Base-by-base conservation (phyloP, 2,797 vertebrate species). In the Clangula hyemalis region DNA sequence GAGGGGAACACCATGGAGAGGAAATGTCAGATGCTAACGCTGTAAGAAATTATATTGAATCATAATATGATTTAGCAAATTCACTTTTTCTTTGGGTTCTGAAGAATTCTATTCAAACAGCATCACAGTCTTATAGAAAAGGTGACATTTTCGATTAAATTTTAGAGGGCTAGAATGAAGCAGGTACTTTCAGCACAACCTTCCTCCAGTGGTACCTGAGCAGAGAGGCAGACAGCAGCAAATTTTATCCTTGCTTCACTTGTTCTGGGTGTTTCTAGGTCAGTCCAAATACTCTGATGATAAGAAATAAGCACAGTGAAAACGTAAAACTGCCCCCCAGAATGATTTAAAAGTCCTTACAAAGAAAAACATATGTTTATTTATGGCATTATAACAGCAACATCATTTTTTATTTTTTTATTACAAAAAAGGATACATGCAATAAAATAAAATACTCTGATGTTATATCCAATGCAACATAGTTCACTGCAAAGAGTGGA, bases 291-390 rank as follows among this genome's bases (percentile, higher is more conserved):
- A 77, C 8, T 80, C 34, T 58, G 65, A 89, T 11, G 19, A 62
- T 53, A 83, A 66, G 58, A 89, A 89, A 93, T n/a, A 71, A 54
- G 60, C 43, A 64, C 20, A 72, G 57, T 30, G 64, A 80, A 91
- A 87, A 77, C 25, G 16, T 39, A 34, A 58, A 86, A 57, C 47
- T 43, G 54, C 8, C 1, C 13, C 53, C 8, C 27, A 39, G 47
- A 90, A 95, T 68, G 68, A 94, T 41, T 30, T 32, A 54, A 3
- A 90, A 82, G 34, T 54, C 74, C 30, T 95, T 95, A 92, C 82
- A 95, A 96, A 96, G 85, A 91, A 89, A 93, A 65, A 56, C 1
- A 1, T 27, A 30, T 64, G 34, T 95, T 97, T 96, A 95, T 97
- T 97, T 93, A 87, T 49, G 82, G 60, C 60, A 54, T 72, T 84